These are phyloP conservation scores for Aulostomus chinensis DNA, from an alignment of 2,797 vertebrate species.

Conservation along the genomic window DNA sequence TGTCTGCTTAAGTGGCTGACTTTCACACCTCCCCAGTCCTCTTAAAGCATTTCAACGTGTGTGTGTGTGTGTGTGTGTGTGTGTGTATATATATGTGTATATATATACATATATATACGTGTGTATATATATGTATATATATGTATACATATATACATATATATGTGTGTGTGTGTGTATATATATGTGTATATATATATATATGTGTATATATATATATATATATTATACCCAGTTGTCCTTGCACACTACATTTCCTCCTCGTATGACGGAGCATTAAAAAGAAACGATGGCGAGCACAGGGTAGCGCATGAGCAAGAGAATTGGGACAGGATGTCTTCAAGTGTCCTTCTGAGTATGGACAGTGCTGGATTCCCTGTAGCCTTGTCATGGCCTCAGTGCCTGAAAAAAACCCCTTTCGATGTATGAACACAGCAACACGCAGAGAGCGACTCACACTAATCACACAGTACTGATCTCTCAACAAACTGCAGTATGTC, in stretches of 20 bases:
- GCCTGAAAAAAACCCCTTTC: constrained; percentile 61
- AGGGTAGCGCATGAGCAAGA: constrained; percentile 58
- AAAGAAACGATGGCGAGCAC: constrained; percentile 36
- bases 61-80: no score
- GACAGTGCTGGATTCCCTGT: constrained; percentile 64
- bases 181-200: no score
- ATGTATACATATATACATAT: no score
- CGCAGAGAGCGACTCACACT: constrained; percentile 55
- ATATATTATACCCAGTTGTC: constrained; percentile 42
- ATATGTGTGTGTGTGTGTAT: no score
- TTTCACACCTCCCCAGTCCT: constrained; percentile 20
- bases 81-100: no score
- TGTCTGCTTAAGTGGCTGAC: constrained; percentile 29
- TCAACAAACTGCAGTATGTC: constrained; percentile 77
- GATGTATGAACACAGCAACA: constrained; percentile 48
- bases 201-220: no score
- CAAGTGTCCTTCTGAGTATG: constrained; percentile 71
- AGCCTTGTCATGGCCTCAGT: constrained; percentile 68
- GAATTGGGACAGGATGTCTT: constrained; percentile 56
- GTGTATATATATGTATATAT: no score
- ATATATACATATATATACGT: no score
- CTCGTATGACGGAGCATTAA: constrained; percentile 12
- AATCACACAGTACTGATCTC: constrained; percentile 61
- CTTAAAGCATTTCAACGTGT: constrained; percentile 57
- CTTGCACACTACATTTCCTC: constrained; percentile 52